These are phyloP conservation scores for Cantharis rustica DNA, from an alignment of 2,888 invertebrate species.

Conservation along the genomic window DNA sequence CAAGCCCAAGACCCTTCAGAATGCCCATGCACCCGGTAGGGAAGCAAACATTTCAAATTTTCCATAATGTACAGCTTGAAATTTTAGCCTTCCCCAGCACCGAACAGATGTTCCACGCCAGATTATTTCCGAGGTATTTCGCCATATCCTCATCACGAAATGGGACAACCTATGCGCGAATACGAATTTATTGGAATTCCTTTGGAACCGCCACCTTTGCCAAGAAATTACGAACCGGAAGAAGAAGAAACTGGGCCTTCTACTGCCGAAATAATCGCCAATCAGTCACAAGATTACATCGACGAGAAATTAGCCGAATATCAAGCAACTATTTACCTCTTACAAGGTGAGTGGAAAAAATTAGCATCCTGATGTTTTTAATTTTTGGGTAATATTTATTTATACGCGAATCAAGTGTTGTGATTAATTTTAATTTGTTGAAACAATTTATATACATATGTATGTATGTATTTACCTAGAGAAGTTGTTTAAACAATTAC, in stretches of 20 bases:
- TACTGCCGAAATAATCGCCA: constrained; percentile 90
- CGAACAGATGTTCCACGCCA: constrained; percentile 48
- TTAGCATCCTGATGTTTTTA: not conserved
- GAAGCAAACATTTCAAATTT: constrained; percentile 10
- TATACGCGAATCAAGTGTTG: not conserved
- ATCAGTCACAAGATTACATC: constrained; percentile 92
- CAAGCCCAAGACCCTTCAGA: constrained; percentile 55
- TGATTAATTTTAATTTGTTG: not conserved
- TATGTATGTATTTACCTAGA: not conserved
- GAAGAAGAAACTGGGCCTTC: constrained; percentile 81
- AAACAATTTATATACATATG: not conserved
- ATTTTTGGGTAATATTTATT: not conserved
- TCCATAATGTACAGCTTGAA: not conserved
- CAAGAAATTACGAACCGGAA: constrained; percentile 59
- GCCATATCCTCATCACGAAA: constrained; percentile 46
- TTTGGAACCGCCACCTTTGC: constrained; percentile 63
- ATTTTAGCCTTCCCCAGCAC: constrained; percentile 60
- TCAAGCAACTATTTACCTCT: constrained; percentile 86
- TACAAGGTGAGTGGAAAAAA: constrained; percentile 78
- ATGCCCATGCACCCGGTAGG: constrained; percentile 56
- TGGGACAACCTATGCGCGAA: constrained; percentile 61
- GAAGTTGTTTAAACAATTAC: not conserved
- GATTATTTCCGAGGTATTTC: constrained; percentile 49
- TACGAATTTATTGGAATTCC: constrained; percentile 78
- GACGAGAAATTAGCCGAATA: constrained; percentile 94